These are phyloP conservation scores for Cetonia aurata DNA, from an alignment of 2,888 invertebrate species.

Conservation along the genomic window DNA sequence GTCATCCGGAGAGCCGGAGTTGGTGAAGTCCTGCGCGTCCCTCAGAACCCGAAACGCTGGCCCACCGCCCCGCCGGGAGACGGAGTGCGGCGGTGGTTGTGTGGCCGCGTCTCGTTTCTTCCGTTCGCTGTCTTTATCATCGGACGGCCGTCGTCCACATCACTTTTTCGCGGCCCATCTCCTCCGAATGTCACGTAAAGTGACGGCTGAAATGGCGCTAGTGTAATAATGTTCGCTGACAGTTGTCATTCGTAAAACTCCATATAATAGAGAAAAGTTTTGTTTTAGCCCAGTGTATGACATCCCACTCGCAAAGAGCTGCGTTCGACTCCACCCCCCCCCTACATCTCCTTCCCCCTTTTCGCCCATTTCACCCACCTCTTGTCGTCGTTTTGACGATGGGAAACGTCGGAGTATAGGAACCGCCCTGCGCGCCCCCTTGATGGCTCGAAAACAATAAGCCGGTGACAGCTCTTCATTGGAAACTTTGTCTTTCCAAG, in stretches of 20 bases:
- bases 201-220: slow-evolving; percentile 59
- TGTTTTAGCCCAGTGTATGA: slow-evolving; percentile 57
- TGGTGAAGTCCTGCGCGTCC: slow-evolving; percentile 20
- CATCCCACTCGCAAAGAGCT: slow-evolving; percentile 36
- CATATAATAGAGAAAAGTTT: slow-evolving; percentile 62
- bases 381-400: slow-evolving; percentile 16
- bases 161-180: slow-evolving; percentile 52
- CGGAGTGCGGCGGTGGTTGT: background rate
- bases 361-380: background rate
- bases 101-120: slow-evolving; percentile 34
- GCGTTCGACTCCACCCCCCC: slow-evolving; percentile 43
- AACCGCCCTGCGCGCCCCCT: slow-evolving; percentile 28
- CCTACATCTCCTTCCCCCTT: slow-evolving; percentile 6
- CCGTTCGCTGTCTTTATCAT: slow-evolving; percentile 51
- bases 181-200: slow-evolving; percentile 57
- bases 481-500: slow-evolving; percentile 50
- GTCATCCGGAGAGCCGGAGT: slow-evolving; percentile 27
- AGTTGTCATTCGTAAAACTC: slow-evolving; percentile 65
- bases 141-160: slow-evolving; percentile 48
- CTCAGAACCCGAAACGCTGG: slow-evolving; percentile 28
- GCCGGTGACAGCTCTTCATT: slow-evolving; percentile 49
- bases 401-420: slow-evolving; percentile 34
- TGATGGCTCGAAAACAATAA: slow-evolving; percentile 52
- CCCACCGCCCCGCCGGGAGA: too few relatives aligned
- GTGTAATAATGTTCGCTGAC: slow-evolving; percentile 66